Base-by-base conservation (phyloP, 53 echinoderm and acorn worm genomes). In the Stichopus horrens region DNA sequence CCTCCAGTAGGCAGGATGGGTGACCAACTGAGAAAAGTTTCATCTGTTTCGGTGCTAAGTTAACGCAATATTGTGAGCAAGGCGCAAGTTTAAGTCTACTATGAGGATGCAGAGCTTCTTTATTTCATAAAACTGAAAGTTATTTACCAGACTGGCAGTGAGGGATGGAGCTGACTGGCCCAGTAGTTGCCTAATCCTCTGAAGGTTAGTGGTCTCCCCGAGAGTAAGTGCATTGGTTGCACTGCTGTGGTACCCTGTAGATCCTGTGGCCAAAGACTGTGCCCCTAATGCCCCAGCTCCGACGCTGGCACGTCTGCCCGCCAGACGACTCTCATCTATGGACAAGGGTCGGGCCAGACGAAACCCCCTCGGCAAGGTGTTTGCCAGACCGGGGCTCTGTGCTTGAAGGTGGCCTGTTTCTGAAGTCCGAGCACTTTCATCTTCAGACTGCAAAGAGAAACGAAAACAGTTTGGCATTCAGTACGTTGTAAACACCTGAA, bases 91-190 rank as follows among this genome's bases (percentile, higher is more conserved):
- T 37, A 37, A 37, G 37, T 37, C 37, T 37, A 37, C 37, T 37
- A 37, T 37, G 37, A 37, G 37, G 37, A 37, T 37, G 37, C 37
- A 37, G 37, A 37, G 37, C 37, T 37, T 37, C 37, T 37, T 37
- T 37, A 37, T 37, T 37, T 37, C 37, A 37, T 37, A 37, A 1
- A 37, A 37, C 37, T 37, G 2, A 37, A 37, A 37, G 37, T 19
- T 87, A 87, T 75, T 75, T 87, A 99, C 99, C 93, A 99, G 65
- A 88, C 94, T 99, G 54, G 99, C 96, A 73, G 96, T 91, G 53
- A 99, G 79, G 14, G 99, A 99, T 14, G 99, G 99, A 2, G 99
- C 99, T 11, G 99, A 99, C 74, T 99, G 99, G 5, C 99, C 99
- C 7, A 99, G 91, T 54, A 99, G 80, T 53, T 96, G 96, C 23